Evolutionary conservation across 2,113 vertebrate genomes (phyloP), one percentile per base, ranked within the genome.

Genomic region (Phyllostomus discolor): DNA sequence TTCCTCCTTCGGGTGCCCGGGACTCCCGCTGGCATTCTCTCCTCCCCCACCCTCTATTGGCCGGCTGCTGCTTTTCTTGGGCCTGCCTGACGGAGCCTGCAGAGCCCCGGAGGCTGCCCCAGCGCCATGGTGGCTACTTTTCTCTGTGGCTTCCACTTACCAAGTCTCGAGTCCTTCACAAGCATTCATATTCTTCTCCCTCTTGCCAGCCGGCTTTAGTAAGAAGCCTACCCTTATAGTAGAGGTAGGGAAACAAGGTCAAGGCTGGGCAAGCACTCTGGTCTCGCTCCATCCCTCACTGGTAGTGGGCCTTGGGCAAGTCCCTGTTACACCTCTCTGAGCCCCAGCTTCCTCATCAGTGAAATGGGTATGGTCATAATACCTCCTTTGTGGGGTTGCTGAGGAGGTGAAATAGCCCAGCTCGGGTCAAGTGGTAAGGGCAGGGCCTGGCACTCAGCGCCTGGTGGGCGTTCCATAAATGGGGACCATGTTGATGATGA

Each of bases 1-100:
- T 75, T 93, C 87, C 84, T 90, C 73, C 66, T 93, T 57, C 38
- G 82, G 76, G 59, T 38, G 41, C 46, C n/a, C 19, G 28, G 7
- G 26, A n/a, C 50, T 91, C 87, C 80, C 52, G 7, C 67, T 69
- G 81, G 31, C 66, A 28, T 33, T 87, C 28, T 48, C 7, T 15
- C 3, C 4, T 14, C 38, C 48, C 62, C 86, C 1, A 15, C 10
- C 26, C 70, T n/a, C 72, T 35, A 38, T 16, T 66, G 83, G 52
- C 50, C 26, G 9, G 33, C 52, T 5, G 7, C 54, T 62, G 73
- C 76, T 59, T 93, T 90, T 88, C 80, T 67, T n/a, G 52, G 66
- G 43, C 80, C 83, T 33, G 22, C 87, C 94, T 38, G 46, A 67
- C 54, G 4, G 57, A 46, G 16, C 69, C 81, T 81, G 73, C 28